Percentiles rank a stretch among this genome's conserved stretches.
Evolutionary conservation across 2,888 invertebrate species (phyloP).

Genomic region (Serripes groenlandicus): DNA sequence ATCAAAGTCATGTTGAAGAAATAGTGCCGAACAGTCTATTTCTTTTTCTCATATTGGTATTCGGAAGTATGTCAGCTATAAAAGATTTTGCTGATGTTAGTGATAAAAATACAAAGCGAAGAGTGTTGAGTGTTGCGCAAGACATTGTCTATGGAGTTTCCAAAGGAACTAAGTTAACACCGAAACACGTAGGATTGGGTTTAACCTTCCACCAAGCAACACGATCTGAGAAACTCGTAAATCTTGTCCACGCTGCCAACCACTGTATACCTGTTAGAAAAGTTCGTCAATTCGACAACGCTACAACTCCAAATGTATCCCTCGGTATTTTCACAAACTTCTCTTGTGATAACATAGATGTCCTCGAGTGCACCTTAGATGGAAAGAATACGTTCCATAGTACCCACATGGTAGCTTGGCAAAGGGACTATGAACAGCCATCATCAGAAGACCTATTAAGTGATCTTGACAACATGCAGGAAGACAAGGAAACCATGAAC

Average conservation of each 20-base stretch:
- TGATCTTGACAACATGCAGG: too few species aligned
- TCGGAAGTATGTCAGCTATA: background rate
- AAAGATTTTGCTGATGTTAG: background rate
- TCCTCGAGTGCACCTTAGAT: too few species aligned
- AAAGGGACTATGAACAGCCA: too few species aligned
- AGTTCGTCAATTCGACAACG: too few species aligned
- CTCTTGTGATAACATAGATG: too few species aligned
- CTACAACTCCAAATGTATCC: too few species aligned
- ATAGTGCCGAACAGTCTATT: background rate
- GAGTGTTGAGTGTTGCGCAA: conserved; percentile 35
- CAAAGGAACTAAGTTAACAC: conserved; percentile 34
- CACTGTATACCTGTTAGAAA: conserved; percentile 16
- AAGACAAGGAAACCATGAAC: too few species aligned
- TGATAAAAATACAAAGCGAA: background rate
- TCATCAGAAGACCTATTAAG: too few species aligned
- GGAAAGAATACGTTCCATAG: too few species aligned
- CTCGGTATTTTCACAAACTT: too few species aligned
- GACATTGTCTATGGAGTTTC: conserved; percentile 36
- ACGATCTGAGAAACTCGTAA: conserved; percentile 28
- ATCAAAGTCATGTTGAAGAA: too few species aligned
- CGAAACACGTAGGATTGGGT: conserved; percentile 39
- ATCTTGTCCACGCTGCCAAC: conserved; percentile 31
- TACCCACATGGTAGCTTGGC: too few species aligned
- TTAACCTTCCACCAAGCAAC: conserved; percentile 42
- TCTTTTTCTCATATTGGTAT: background rate